Evolutionary conservation across 92 coral and sea anemone genomes (phyloP), one percentile per base, ranked within the genome.

Genomic region (Nematostella vectensis): DNA sequence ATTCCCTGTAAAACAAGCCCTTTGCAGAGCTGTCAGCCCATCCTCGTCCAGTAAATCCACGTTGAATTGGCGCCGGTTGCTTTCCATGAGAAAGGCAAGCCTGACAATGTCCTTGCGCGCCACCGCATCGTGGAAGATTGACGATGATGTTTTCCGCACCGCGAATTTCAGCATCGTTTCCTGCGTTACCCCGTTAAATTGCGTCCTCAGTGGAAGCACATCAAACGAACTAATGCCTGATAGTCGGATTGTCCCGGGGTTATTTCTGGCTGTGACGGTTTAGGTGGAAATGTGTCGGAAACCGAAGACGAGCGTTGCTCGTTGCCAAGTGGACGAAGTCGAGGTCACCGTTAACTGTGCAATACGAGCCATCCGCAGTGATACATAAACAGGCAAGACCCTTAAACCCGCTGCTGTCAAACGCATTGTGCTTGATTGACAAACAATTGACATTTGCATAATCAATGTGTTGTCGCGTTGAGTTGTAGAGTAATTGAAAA

Each of bases 11-110:
- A 93, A 93, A 19, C 93, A 93, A 29, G 79, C 69, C 13, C 96
- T 75, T 45, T 93, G 99, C 10, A 93, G 65, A n/a, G 99, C 93
- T 15, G 99, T 93, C 54, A 93, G 74, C 1, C 99, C 99, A 53
- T 93, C 95, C 27, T 66, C 83, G 64, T 93, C 99, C 60, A 93
- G 80, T 55, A 83, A 77, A 54, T 93, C 99, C 31, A 93, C 87
- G 54, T 82, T 70, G 45, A 93, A 93, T 29, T 83, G 73, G 47
- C 73, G 61, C 54, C 68, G 75, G 68, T 81, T 88, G 53, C 85
- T 88, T 66, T 82, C 76, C 25, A 93, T 65, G 31, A 86, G 60
- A 57, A 72, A 72, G 31, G 63, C 76, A 47, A 75, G 77, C 38
- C 99, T 61, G 3, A 65, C 48, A 22, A 62, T 42, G 62, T 93